These are phyloP conservation scores for Sinocyclocheilus maitianheensis DNA, from an alignment of 2,113 vertebrate genomes.

Conservation along the genomic window DNA sequence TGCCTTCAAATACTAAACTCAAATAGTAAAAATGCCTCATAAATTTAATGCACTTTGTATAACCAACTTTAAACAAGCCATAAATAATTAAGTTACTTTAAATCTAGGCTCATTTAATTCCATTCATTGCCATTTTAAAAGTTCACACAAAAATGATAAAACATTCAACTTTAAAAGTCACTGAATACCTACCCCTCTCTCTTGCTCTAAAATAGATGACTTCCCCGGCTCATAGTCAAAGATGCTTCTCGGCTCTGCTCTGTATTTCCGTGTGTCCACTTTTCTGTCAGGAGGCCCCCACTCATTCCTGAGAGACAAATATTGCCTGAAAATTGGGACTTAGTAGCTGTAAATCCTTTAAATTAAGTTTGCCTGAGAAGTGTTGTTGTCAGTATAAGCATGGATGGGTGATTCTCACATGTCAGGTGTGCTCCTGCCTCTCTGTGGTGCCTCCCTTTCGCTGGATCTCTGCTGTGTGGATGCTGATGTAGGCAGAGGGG, in stretches of 20 bases:
- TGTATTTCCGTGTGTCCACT: slow-evolving; percentile 86
- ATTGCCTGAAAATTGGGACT: background rate
- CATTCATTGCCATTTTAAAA: background rate
- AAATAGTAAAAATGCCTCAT: background rate
- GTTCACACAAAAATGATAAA: background rate
- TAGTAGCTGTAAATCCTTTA: background rate
- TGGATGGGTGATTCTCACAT: slow-evolving; percentile 73
- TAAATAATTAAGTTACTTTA: background rate
- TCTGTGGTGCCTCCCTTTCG: slow-evolving; percentile 29
- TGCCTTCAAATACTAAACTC: background rate
- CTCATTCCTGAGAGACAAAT: slow-evolving; percentile 73
- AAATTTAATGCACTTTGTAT: background rate
- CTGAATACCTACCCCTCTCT: slow-evolving; percentile 78
- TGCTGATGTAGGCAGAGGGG: slow-evolving; percentile 67
- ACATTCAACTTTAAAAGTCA: background rate
- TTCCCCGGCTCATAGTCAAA: slow-evolving; percentile 89
- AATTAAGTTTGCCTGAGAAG: background rate
- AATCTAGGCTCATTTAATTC: background rate
- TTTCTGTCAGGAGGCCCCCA: slow-evolving; percentile 88
- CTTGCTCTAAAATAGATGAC: slow-evolving; percentile 85
- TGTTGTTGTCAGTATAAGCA: background rate
- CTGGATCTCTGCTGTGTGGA: slow-evolving; percentile 70
- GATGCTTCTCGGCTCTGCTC: slow-evolving; percentile 87
- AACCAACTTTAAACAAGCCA: background rate
- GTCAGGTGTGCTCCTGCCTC: slow-evolving; percentile 73